phyloP scores from a whole-genome alignment of 2,888 invertebrate species.

The Meghimatium bilineatum region DNA sequence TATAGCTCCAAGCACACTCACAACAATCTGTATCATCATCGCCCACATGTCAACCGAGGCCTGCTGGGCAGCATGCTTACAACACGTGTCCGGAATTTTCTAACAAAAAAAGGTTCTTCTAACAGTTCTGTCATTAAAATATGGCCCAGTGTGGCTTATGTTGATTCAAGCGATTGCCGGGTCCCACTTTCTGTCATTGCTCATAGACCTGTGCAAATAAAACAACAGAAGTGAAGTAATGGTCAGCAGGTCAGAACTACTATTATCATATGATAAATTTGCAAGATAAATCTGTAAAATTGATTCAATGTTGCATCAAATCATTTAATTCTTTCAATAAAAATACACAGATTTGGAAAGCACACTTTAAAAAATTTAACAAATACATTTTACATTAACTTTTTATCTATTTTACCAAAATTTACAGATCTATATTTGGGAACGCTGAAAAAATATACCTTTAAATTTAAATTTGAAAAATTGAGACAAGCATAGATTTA shows the following conservation, averaged over 20 bases:
- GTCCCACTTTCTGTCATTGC: constrained; percentile 29
- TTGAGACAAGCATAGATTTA: background rate
- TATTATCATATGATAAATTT: background rate
- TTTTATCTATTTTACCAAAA: no score
- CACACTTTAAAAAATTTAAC: no score
- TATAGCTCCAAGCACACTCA: constrained; percentile 5
- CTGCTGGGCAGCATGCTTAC: constrained; percentile 19
- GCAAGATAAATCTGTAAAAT: background rate
- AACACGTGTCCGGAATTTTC: background rate
- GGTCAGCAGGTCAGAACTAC: background rate
- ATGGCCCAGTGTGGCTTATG: constrained; percentile 24
- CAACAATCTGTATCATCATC: background rate
- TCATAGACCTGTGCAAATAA: constrained; percentile 13
- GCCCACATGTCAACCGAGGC: constrained; percentile 11
- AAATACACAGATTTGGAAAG: background rate
- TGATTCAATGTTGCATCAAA: background rate
- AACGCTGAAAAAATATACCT: background rate
- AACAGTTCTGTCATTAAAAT: constrained; percentile 25
- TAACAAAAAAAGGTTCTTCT: constrained; percentile 5
- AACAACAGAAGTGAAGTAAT: constrained; percentile 9
- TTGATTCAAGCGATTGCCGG: background rate
- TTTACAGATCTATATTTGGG: background rate
- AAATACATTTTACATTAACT: no score
- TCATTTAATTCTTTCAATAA: background rate
- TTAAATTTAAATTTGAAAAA: background rate